Evolutionary conservation across 2,797 vertebrate genomes (phyloP), one percentile per base, ranked within the genome.

Genomic region (Harpagifer antarcticus): DNA sequence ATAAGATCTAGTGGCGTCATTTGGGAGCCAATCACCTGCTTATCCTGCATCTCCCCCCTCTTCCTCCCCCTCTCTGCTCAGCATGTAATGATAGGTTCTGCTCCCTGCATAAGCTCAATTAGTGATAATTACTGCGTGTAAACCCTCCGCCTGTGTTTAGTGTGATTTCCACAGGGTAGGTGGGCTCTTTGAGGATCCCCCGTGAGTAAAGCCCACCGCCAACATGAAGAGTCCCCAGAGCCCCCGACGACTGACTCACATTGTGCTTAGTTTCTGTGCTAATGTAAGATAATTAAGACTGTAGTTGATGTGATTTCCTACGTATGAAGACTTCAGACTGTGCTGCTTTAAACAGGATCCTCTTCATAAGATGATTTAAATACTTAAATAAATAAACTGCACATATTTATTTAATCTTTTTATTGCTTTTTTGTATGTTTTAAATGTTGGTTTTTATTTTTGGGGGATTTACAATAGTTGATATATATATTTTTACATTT

Each of bases 91-190:
- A 92, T 72, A 84, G 85, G 72, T 81, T 88, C 73, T 81, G 64
- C 55, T 84, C 68, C 84, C 70, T 84, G 86, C 74, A 76, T 85
- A 88, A 91, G 88, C 87, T 90, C 86, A 90, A 90, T 94, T 91
- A 91, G 79, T 82, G 91, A 73, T 91, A 92, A 94, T 92, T 89
- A 91, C 85, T 81, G 82, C 83, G 88, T 62, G 78, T 68, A 77
- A 84, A 87, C 74, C 68, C 47, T 78, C 55, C 74, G 81, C 81
- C 79, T 78, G 83, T 84, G 82, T 87, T 92, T 90, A 86, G 78
- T 78, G 86, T 82, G 79, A 79, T 81, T 88, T 88, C 72, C 81
- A 78, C 77, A 9, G 78, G 84, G 87, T 87, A 83, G 86, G 74
- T 83, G 79, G 86, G 66, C 82, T 68, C 86, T 92, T 92, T 91